Evolutionary conservation across 2,888 invertebrate species (phyloP), one percentile per base, ranked within the genome.

Genomic region (Leistus spinibarbis): DNA sequence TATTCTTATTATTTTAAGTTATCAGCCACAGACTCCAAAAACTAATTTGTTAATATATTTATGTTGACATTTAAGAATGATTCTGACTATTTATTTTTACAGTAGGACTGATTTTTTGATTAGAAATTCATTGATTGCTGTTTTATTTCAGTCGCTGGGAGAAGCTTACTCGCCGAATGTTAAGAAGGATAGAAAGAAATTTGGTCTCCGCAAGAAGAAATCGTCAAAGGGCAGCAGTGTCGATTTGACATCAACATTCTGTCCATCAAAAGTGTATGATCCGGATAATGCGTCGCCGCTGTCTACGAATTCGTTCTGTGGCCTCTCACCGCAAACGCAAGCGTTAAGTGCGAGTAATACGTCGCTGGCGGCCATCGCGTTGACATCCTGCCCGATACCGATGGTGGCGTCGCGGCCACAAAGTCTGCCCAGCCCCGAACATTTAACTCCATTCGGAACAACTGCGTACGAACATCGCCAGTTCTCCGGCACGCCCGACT

Each of bases 161-260:
- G 90, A 90, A 79, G 90, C 90, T 74, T 88, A 89, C 2, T 90
- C 90, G 0, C 90, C 91, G 0, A 90, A 88, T 81, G 89, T 91
- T 3, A 92, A 91, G 83, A 92, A 91, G 81, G 91, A 91, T 80
- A 87, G 91, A 0, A 90, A 90, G 81, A 91, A 91, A 82, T 92
- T 92, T 81, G 91, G 91, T 0, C 86, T 91, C 27, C 87, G 91
- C 76, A 91, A 91, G 85, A 92, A 92, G 85, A 91, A 91, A 80
- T 89, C 88, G 16, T 87, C 86, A 79, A 91, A 90, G 79, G 90
- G 90, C 75, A 89, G 90, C 9, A 90, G 90, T 22, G 89, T 90
- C 0, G 91, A 91, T 78, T 84, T 91, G 3, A 85, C 85, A 65
- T 85, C 86, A 76, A 84, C 84, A 54, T 84, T 85, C 76, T 86